phyloP scores from a whole-genome alignment of 2,113 vertebrate species.

The Saccopteryx bilineata region DNA sequence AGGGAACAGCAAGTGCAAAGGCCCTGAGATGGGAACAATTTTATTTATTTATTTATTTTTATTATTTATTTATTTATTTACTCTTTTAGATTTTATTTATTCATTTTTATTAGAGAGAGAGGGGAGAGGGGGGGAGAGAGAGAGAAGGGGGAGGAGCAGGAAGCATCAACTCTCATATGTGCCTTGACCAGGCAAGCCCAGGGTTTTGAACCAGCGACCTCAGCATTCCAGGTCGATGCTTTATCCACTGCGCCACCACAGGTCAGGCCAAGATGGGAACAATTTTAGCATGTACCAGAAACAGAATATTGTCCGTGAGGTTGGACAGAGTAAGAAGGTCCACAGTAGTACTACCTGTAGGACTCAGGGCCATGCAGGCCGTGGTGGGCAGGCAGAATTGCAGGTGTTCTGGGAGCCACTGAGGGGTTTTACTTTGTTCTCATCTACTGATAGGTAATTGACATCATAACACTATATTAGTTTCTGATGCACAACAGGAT shows the following conservation, averaged over 20 bases:
- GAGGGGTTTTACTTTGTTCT: background rate
- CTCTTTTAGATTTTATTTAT: too few relatives aligned
- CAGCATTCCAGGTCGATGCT: too few relatives aligned
- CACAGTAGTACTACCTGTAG: accelerated
- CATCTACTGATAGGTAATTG: background rate
- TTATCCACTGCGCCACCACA: too few relatives aligned
- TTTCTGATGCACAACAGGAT: background rate
- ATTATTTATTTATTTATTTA: too few relatives aligned
- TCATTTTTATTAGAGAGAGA: too few relatives aligned
- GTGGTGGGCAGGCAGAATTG: background rate
- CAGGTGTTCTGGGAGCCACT: background rate
- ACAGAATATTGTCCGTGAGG: background rate
- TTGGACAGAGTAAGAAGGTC: background rate
- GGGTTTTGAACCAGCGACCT: too few relatives aligned
- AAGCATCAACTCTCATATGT: too few relatives aligned
- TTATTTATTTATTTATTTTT: too few relatives aligned
- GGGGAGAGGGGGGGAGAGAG: too few relatives aligned
- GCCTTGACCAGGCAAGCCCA: too few relatives aligned
- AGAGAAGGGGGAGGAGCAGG: too few relatives aligned
- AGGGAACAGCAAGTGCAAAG: background rate
- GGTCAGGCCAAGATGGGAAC: background rate
- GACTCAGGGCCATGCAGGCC: accelerated
- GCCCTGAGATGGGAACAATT: background rate
- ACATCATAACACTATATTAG: background rate
- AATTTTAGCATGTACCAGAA: background rate